Evolutionary conservation across 2,797 vertebrate genomes (phyloP).

Genomic region (Threskiornis aethiopicus): DNA sequence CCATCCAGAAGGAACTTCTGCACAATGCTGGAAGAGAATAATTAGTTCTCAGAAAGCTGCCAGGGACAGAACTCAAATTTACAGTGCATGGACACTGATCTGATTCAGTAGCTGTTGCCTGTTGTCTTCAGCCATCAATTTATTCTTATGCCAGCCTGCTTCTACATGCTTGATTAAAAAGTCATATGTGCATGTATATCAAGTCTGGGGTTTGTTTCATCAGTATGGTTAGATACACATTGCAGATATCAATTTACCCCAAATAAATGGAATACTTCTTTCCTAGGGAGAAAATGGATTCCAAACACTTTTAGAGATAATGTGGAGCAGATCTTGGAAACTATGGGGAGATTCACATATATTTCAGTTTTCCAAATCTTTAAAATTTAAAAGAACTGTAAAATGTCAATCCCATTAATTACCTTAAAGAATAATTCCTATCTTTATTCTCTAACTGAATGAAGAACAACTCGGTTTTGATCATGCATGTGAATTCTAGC

Average conservation of each 20-base stretch:
- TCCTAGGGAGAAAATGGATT: background rate
- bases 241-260: background rate
- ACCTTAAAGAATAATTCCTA: background rate
- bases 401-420: background rate
- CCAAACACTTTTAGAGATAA: background rate
- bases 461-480: background rate
- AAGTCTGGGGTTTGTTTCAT: background rate
- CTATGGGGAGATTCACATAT: background rate
- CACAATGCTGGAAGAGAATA: background rate
- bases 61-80: background rate
- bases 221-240: background rate
- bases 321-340: background rate
- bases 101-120: background rate
- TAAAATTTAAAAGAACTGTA: background rate
- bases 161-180: background rate
- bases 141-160: slow-evolving; percentile 4
- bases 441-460: background rate
- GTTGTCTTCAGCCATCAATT: background rate
- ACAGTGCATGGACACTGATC: background rate
- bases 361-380: background rate
- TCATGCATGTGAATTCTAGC: background rate
- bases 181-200: background rate
- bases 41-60: background rate
- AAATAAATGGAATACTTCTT: background rate
- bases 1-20: background rate